Conservation (phyloP, 1,140 invertebrate genomes). For the Lethocerus indicus region DNA sequence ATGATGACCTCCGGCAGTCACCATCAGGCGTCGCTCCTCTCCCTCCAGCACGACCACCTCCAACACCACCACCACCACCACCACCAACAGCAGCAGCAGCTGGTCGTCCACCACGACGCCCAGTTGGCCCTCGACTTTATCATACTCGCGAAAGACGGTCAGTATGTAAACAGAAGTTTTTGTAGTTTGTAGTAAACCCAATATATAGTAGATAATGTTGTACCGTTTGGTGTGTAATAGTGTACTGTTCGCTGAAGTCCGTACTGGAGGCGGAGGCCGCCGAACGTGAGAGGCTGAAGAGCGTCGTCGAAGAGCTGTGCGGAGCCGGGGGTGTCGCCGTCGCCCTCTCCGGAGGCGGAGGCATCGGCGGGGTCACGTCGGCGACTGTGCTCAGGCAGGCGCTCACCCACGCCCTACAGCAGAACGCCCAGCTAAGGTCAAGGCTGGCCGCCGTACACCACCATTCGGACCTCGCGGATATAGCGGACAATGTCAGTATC, state of each 20-base stretch:
- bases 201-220: slow-evolving; percentile 1
- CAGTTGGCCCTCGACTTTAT: slow-evolving; percentile 34
- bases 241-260: slow-evolving; percentile 32
- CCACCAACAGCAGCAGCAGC: too few species aligned
- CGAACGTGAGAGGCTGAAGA: slow-evolving; percentile 41
- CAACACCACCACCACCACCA: too few species aligned
- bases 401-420: slow-evolving; percentile 44
- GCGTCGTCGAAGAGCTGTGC: slow-evolving; percentile 30
- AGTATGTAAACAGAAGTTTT: neutral
- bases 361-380: slow-evolving; percentile 17
- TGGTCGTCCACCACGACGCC: slow-evolving; percentile 11
- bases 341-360: slow-evolving; percentile 10
- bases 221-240: slow-evolving; percentile 24
- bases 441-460: slow-evolving; percentile 48
- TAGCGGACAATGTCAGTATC: too few species aligned
- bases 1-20: slow-evolving; percentile 29
- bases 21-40: slow-evolving; percentile 23
- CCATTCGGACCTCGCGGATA: slow-evolving; percentile 35
- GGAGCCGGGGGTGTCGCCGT: slow-evolving; percentile 20
- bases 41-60: neutral
- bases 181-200: neutral
- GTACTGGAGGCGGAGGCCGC: slow-evolving; percentile 33
- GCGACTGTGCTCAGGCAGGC: slow-evolving; percentile 36
- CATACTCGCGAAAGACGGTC: slow-evolving; percentile 43
- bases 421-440: slow-evolving; percentile 51